Evolutionary conservation across 1,140 invertebrate genomes (phyloP).

Genomic region (Eupristina koningsbergeri): DNA sequence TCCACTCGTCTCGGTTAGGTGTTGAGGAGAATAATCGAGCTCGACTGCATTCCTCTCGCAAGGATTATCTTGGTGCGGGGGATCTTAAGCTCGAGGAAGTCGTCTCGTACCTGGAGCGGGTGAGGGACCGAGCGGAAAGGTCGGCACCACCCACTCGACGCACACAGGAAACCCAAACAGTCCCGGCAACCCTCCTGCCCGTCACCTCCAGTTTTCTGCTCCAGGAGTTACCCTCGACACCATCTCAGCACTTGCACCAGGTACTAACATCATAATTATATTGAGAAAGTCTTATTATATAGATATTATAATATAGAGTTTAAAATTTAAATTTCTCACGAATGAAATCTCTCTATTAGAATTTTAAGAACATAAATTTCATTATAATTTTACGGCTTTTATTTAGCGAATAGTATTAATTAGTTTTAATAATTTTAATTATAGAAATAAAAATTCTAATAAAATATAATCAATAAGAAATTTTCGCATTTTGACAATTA

Average conservation of each 20-base stretch:
- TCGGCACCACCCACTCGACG: constrained; percentile 65
- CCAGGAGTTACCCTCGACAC: constrained; percentile 66
- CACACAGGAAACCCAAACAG: constrained; percentile 71
- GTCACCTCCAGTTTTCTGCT: constrained; percentile 64
- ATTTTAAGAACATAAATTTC: too few relatives aligned
- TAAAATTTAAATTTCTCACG: too few relatives aligned
- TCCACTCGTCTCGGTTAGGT: constrained; percentile 83
- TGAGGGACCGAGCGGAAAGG: constrained; percentile 67
- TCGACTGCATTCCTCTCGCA: constrained; percentile 49
- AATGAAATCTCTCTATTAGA: too few relatives aligned
- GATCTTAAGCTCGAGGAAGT: constrained; percentile 68
- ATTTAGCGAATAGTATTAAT: too few relatives aligned
- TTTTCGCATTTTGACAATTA: too few relatives aligned
- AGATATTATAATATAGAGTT: not conserved
- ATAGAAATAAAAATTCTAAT: too few relatives aligned
- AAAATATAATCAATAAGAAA: too few relatives aligned
- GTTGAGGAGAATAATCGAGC: constrained; percentile 71
- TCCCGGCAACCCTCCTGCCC: constrained; percentile 67
- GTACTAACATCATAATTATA: constrained; percentile 51
- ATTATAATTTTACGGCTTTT: too few relatives aligned
- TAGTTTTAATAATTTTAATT: too few relatives aligned
- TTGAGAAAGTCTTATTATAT: not conserved
- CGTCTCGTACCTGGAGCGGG: constrained; percentile 65
- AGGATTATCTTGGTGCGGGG: constrained; percentile 60
- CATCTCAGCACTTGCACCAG: constrained; percentile 67